phyloP scores from a whole-genome alignment of 1,140 invertebrate genomes.

The Microvelia longipes region DNA sequence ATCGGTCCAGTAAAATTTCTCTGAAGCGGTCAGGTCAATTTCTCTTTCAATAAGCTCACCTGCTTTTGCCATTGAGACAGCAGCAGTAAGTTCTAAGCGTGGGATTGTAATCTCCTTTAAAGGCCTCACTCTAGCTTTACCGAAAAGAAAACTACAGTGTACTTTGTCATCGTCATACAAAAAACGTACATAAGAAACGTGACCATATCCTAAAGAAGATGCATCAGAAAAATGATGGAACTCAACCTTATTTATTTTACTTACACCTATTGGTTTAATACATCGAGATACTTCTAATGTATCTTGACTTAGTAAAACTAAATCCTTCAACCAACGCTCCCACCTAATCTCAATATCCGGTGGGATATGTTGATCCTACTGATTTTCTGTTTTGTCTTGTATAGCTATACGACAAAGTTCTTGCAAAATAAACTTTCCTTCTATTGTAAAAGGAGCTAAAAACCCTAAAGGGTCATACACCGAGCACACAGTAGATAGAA shows the following conservation, averaged over 20 bases:
- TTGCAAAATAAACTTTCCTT: neutral
- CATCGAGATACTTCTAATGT: neutral
- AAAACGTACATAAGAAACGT: neutral
- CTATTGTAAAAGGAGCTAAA: neutral
- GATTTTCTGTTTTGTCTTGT: neutral
- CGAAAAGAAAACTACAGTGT: neutral
- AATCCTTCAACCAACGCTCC: neutral
- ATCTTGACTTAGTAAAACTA: neutral
- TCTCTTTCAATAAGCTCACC: neutral
- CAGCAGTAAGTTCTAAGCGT: neutral
- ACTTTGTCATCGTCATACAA: neutral
- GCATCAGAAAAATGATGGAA: neutral
- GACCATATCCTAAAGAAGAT: neutral
- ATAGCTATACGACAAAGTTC: neutral
- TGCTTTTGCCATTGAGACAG: neutral
- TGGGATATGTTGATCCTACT: neutral
- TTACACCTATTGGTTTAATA: neutral
- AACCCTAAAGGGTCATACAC: neutral
- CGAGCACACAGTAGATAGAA: neutral
- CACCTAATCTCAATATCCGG: neutral
- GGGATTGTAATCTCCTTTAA: neutral
- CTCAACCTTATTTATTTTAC: neutral
- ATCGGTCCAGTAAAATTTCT: neutral
- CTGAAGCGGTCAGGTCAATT: neutral
- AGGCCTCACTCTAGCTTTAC: neutral